Evolutionary conservation across 2,888 invertebrate genomes (phyloP).

Genomic region (Mythimna vitellina): DNA sequence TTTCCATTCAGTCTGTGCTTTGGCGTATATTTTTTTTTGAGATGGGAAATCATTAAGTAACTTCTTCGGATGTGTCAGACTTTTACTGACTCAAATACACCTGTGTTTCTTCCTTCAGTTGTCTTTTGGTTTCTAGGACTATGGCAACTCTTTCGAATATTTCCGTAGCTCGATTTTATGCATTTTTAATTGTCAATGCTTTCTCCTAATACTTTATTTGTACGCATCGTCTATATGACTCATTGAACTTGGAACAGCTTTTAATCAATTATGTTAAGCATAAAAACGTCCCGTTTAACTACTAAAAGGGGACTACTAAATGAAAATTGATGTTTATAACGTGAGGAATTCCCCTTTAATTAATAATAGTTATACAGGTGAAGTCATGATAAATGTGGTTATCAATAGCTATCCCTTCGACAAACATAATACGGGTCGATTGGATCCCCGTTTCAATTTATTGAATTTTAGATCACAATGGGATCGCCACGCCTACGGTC

Average conservation of each 20-base stretch:
- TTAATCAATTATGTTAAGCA: conserved; percentile 24
- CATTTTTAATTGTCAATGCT: background rate
- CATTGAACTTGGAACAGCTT: conserved; percentile 15
- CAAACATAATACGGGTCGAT: conserved; percentile 54
- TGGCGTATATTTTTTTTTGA: no score
- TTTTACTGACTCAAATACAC: background rate
- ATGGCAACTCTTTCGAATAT: no score
- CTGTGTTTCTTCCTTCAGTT: background rate
- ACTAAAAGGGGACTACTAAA: conserved; percentile 26
- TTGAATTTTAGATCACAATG: conserved; percentile 58
- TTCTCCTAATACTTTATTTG: background rate
- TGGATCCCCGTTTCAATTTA: conserved; percentile 51
- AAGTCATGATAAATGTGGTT: conserved; percentile 32
- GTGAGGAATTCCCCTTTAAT: conserved; percentile 21
- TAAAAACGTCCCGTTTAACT: conserved; percentile 13
- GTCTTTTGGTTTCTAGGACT: background rate
- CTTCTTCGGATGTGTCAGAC: background rate
- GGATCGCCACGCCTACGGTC: conserved; percentile 52
- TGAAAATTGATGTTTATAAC: conserved; percentile 36
- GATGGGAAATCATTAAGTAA: no score
- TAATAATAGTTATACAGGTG: conserved; percentile 29
- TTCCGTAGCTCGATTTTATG: no score
- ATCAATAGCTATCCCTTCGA: conserved; percentile 37
- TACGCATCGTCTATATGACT: background rate
- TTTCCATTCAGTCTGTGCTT: no score